Evolutionary conservation across 1,140 invertebrate species (phyloP), one percentile per base, ranked within the genome.

Genomic region (Bombus confusus): DNA sequence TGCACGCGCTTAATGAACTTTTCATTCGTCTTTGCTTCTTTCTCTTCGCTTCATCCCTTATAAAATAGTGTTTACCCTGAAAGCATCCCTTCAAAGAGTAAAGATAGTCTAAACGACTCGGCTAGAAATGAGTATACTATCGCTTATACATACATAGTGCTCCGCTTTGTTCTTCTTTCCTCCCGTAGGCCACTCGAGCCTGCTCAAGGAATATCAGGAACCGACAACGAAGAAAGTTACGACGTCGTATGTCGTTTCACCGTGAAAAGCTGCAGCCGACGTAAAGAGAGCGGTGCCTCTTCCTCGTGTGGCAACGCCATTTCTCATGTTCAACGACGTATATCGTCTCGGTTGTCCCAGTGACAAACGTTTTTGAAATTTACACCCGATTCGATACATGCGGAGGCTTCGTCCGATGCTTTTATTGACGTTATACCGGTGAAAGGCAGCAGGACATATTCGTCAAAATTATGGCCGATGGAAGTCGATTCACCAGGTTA

Each of bases 291-390:
- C 84, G 57, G n/a, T 22, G 59, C n/a, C 31, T 41, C 57, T 72
- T 39, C 68, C 59, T 74, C 71, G 57, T n/a, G n/a, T n/a, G n/a
- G 71, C 41, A 28, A 5, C 52, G 59, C 83, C 47, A 80, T 85
- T 85, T 81, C 71, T 85, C 84, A 85, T 75, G 78, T 81, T 81
- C 78, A 80, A 57, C 72, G 59, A 15, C 57, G 59, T 31, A 69
- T 62, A 41, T 52, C 59, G 81, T n/a, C 39, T 10, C 28, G 28
- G 64, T 75, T 64, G 62, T 74, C 47, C 62, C 22, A 34, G 25
- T 47, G 84, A 74, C 78, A 68, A 81, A 75, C 84, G 69, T 68
- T 81, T 85, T 81, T 47, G 71, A 85, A 81, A 81, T 85, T 85
- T 80, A 85, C 79, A 39, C 47, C 41, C 22, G 6, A 6, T 59